Evolutionary conservation across 2,888 invertebrate species (phyloP).

Genomic region (Coelinius sp.): DNA sequence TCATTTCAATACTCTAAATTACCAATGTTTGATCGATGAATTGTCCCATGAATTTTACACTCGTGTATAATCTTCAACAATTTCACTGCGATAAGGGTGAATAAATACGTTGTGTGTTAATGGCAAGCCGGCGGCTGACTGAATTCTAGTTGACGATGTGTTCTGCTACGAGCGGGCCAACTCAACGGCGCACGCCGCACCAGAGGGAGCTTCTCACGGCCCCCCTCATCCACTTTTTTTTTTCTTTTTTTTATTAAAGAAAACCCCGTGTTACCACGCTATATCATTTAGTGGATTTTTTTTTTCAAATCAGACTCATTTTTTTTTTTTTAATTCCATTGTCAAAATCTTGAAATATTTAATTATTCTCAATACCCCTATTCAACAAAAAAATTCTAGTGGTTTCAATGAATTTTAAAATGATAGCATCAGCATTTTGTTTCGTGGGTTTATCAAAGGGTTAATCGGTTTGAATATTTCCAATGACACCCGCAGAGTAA

Average conservation of each 20-base stretch:
- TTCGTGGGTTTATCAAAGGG: too few relatives aligned
- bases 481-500: too few relatives aligned
- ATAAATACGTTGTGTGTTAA: conserved; percentile 52
- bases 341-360: too few relatives aligned
- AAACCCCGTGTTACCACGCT: background rate
- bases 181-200: conserved; percentile 22
- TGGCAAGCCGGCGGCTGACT: conserved; percentile 69
- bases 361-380: too few relatives aligned
- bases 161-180: conserved; percentile 21
- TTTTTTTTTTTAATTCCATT: too few relatives aligned
- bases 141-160: conserved; percentile 52
- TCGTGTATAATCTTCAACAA: background rate
- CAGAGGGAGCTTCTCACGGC: conserved; percentile 12
- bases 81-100: conserved; percentile 33
- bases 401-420: too few relatives aligned
- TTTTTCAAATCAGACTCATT: too few relatives aligned
- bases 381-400: too few relatives aligned
- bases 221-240: conserved; percentile 30
- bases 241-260: background rate
- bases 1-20: background rate
- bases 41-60: background rate
- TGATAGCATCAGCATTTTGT: too few relatives aligned
- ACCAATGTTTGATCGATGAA: conserved; percentile 17
- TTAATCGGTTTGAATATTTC: too few relatives aligned
- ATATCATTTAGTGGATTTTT: too few relatives aligned